These are phyloP conservation scores for Triplophysa siluroides DNA, from an alignment of 2,113 vertebrate species.

Conservation along the genomic window DNA sequence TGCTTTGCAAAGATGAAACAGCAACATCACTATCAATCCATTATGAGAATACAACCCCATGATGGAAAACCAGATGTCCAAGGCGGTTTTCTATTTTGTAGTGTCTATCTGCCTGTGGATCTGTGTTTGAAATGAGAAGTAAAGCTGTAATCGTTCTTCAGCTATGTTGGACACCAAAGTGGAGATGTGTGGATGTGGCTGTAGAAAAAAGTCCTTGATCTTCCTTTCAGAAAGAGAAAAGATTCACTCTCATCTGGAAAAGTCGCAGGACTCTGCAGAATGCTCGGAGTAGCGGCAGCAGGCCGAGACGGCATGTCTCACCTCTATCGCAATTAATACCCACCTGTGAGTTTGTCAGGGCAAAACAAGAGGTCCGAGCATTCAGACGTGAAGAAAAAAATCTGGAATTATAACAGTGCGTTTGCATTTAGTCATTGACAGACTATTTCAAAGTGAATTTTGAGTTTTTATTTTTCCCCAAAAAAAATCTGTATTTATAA, in stretches of 20 bases:
- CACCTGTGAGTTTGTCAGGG: conserved; percentile 62
- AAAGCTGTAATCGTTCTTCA: conserved; percentile 4
- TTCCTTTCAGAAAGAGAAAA: not conserved
- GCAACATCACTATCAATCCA: conserved; percentile 65
- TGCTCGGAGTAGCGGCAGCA: conserved; percentile 57
- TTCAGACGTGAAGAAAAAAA: not conserved
- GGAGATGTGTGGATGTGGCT: conserved; percentile 5
- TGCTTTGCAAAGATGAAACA: conserved; percentile 61
- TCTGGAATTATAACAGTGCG: no score
- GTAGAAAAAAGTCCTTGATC: not conserved
- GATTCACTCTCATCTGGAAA: conserved; percentile 49
- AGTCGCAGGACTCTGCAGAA: conserved; percentile 62
- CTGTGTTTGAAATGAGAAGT: not conserved
- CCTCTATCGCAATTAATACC: conserved; percentile 69
- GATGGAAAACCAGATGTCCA: conserved; percentile 48
- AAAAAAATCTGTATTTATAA: no score
- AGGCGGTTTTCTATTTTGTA: conserved; percentile 28
- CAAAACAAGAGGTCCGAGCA: not conserved
- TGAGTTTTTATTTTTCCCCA: not conserved
- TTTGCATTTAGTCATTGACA: no score
- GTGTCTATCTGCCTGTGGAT: conserved; percentile 13
- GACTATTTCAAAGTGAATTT: not conserved
- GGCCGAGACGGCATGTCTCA: conserved; percentile 69
- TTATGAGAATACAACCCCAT: conserved; percentile 68
- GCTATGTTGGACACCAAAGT: conserved; percentile 3